Conservation (phyloP, 2,797 vertebrate genomes). For the Falco columbarius region DNA sequence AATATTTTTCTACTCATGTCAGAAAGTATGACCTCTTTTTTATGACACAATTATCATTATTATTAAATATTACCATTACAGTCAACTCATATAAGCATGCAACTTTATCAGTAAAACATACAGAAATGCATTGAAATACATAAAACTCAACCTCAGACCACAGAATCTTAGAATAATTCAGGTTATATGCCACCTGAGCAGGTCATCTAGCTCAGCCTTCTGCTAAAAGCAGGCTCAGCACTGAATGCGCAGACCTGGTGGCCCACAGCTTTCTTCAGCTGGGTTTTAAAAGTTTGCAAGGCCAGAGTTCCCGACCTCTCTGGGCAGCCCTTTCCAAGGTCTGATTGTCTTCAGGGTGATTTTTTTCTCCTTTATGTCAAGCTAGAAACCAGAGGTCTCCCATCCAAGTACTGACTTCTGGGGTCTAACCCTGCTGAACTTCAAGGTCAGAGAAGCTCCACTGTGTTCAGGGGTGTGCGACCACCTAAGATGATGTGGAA, state of each 20-base stretch:
- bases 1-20: neutral
- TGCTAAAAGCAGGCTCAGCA: neutral
- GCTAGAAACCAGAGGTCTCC: neutral
- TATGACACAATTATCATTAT: neutral
- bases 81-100: neutral
- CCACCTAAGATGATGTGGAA: accelerated
- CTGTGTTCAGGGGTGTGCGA: too few relatives aligned
- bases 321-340: neutral
- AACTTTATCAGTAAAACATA: neutral
- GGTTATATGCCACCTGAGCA: neutral
- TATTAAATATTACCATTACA: neutral
- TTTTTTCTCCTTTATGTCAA: neutral
- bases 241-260: neutral
- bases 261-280: neutral
- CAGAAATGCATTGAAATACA: neutral
- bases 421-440: neutral
- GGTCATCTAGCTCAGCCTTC: neutral
- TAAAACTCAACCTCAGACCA: neutral
- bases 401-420: neutral
- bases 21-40: neutral
- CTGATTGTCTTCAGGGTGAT: neutral
- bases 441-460: neutral
- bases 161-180: neutral
- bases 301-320: neutral
- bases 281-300: neutral